Evolutionary conservation across 53 echinoderm and acorn worm species (phyloP), one percentile per base, ranked within the genome.

Genomic region (Astropecten irregularis): DNA sequence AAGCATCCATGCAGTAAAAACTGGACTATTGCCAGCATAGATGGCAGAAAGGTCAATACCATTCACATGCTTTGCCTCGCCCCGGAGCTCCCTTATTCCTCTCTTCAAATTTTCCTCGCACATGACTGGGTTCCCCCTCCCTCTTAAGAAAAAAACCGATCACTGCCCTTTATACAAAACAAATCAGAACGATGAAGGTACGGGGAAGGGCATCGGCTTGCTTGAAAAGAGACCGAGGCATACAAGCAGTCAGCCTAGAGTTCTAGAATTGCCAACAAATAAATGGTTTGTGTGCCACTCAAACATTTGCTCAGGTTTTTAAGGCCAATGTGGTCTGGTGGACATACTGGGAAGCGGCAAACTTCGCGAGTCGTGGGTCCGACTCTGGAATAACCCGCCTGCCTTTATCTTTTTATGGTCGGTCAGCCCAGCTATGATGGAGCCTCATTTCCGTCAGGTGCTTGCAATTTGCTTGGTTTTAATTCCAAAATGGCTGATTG

Each of bases 21-120:
- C 71, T 71, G 71, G 71, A 71, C 71, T 71, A 71, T 71, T 71
- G 71, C 71, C 21, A 71, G 30, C 52, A 30, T 48, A 34, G 71
- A 34, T 42, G 30, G 59, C n/a, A 28, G 18, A 71, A 71, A 52
- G 71, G 71, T 71, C 71, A 71, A 71, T 71, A 71, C 71, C 71
- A 49, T 71, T 71, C 71, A 71, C 50, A 71, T 51, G 35, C 34
- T 52, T 52, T 71, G 50, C 51, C 29, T 32, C 9, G 71, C 71
- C 71, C 71, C 34, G 8, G 18, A 71, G 71, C 51, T 33, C 49
- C 15, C 49, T 19, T 21, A 1, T 8, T 68, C 27, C 69, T 42
- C 49, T 69, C 69, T 27, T 69, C 28, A 48, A 29, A 23, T 23
- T 71, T 52, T 11, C 59, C 9, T 71, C 71, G 71, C 71, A 71